phyloP scores from a whole-genome alignment of 2,888 invertebrate species.

The Leptinotarsa haldemani region DNA sequence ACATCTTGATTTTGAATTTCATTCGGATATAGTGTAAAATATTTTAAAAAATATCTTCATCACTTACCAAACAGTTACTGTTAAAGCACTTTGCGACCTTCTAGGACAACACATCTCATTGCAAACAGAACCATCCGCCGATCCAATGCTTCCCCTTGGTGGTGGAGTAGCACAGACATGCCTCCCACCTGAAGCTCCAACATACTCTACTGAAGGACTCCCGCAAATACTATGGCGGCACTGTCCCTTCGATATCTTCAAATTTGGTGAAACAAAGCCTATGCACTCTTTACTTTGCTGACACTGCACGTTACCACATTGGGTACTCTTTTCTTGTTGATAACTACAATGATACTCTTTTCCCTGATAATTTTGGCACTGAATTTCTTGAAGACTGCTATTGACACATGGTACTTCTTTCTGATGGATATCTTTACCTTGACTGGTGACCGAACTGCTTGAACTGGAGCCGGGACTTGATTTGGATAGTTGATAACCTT shows the following conservation, averaged over 20 bases:
- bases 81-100: slow-evolving; percentile 58
- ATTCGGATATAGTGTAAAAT: not conserved
- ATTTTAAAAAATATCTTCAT: not conserved
- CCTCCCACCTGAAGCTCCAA: slow-evolving; percentile 74
- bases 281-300: slow-evolving; percentile 52
- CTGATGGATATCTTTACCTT: slow-evolving; percentile 54
- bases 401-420: slow-evolving; percentile 50
- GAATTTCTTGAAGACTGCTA: slow-evolving; percentile 59
- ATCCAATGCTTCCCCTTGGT: slow-evolving; percentile 59
- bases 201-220: slow-evolving; percentile 69
- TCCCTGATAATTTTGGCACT: slow-evolving; percentile 63
- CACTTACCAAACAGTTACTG: slow-evolving; percentile 67
- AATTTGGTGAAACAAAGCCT: slow-evolving; percentile 58
- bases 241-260: slow-evolving; percentile 50
- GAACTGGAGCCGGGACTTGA: slow-evolving; percentile 67
- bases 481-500: slow-evolving; percentile 61
- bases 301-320: slow-evolving; percentile 59
- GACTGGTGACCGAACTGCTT: slow-evolving; percentile 67
- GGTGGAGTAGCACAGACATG: slow-evolving; percentile 66
- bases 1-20: not conserved
- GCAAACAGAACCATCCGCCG: slow-evolving; percentile 56
- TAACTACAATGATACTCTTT: slow-evolving; percentile 46
- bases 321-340: slow-evolving; percentile 65
- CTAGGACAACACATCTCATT: slow-evolving; percentile 60
- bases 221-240: slow-evolving; percentile 67